Base-by-base conservation (phyloP, 2,113 vertebrate species). In the Saguinus midas region DNA sequence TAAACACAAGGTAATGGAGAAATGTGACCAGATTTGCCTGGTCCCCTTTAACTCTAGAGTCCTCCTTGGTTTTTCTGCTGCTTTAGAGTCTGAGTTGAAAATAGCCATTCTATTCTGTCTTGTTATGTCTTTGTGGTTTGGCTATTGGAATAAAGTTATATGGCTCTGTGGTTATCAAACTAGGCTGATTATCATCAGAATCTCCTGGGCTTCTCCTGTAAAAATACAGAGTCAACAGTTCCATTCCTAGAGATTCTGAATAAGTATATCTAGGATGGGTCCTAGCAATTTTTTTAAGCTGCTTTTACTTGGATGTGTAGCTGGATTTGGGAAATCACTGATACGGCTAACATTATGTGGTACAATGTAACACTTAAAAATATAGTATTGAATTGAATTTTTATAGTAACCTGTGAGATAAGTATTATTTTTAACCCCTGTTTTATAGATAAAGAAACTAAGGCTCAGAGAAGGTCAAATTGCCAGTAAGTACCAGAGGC, bases 381-480 rank as follows among this genome's bases (percentile, higher is more conserved):
- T 80, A 52, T 48, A 78, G 73, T 70, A 40, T 23, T 84, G 75
- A 88, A 82, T 88, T 95, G 85, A 55, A 82, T 68, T 94, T 97
- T 95, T 87, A 58, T 88, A 92, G 89, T 90, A 70, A 94, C 12
- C 85, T 95, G 52, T 87, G 88, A 80, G 40, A 32, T 95, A 92
- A 92, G 84, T 88, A 64, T 92, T 96, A 89, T 97, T 95, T 97
- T 94, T 94, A 96, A 96, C n/a, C n/a, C 92, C 92, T 94, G 40
- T 96, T 86, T 96, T 94, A 94, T 96, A 96, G 94, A 96, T 87
- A 93, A 92, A 96, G 88, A 97, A 94, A 95, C 75, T 94, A 96
- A 96, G 64, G 45, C 92, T 96, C 87, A 94, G 87, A 90, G 97
- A 96, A 95, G 86, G 90, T 96, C 90, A 88, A 3, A 95, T 94